phyloP scores from a whole-genome alignment of 2,888 invertebrate species.

The Dascillus cervinus region DNA sequence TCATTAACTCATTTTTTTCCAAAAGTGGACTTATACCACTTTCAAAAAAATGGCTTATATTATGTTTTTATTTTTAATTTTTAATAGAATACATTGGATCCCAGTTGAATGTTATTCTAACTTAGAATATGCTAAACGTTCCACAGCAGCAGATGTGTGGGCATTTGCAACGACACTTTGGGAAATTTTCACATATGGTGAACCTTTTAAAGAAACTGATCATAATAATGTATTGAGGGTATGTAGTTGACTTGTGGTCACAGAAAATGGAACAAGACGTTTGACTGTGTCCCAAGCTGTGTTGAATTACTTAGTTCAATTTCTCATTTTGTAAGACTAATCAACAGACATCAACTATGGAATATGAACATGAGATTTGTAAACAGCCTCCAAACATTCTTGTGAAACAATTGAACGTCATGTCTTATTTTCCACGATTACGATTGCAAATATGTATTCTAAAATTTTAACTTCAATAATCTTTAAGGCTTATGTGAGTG shows the following conservation, averaged over 20 bases:
- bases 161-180: slow-evolving; percentile 87
- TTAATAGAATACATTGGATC: slow-evolving; percentile 83
- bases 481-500: slow-evolving; percentile 57
- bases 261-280: background rate
- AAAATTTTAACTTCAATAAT: too few species aligned
- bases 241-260: too few species aligned
- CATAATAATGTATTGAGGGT: slow-evolving; percentile 34
- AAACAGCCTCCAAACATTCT: too few species aligned
- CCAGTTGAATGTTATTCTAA: slow-evolving; percentile 75
- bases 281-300: background rate
- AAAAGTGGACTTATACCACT: background rate
- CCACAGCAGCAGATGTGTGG: slow-evolving; percentile 77
- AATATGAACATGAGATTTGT: background rate
- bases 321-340: background rate
- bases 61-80: background rate
- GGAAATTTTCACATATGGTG: slow-evolving; percentile 84
- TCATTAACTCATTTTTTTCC: slow-evolving; percentile 1
- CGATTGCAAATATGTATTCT: too few species aligned
- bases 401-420: too few species aligned
- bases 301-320: background rate
- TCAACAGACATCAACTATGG: too few species aligned
- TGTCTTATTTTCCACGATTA: too few species aligned
- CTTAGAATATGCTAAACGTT: slow-evolving; percentile 57
- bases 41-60: background rate
- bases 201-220: slow-evolving; percentile 28